phyloP scores from a whole-genome alignment of 2,888 invertebrate genomes.

The Zootermopsis nevadensis region DNA sequence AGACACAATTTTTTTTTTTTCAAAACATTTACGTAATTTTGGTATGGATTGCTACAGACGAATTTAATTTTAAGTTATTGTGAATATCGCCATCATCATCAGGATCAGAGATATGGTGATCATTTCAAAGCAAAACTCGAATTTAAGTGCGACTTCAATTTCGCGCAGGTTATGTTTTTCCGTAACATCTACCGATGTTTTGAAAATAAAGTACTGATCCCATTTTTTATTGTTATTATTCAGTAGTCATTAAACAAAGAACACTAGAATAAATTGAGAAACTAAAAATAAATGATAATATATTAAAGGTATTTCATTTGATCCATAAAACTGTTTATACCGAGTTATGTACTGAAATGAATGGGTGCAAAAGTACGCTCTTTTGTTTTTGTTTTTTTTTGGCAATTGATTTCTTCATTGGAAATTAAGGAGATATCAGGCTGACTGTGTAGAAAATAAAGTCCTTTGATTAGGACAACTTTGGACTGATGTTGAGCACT shows the following conservation, averaged over 20 bases:
- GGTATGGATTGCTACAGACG: no score
- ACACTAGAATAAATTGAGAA: background rate
- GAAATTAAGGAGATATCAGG: background rate
- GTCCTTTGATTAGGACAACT: slow-evolving; percentile 7
- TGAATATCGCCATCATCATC: no score
- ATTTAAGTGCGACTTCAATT: background rate
- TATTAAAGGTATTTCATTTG: background rate
- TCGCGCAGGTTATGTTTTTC: background rate
- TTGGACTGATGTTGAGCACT: slow-evolving; percentile 1
- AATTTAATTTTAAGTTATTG: no score
- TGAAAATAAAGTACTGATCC: background rate
- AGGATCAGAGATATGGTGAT: no score
- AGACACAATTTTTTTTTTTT: no score
- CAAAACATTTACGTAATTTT: no score
- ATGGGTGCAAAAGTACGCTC: background rate
- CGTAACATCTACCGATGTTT: background rate
- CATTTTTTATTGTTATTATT: background rate
- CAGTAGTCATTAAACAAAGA: background rate
- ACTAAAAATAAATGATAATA: background rate
- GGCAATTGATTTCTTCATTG: background rate
- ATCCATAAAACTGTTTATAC: background rate
- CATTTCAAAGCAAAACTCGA: background rate
- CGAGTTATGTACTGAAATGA: background rate
- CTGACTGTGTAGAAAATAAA: background rate
- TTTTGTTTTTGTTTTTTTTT: background rate